Percentiles rank a stretch among this genome's conserved stretches.
These are phyloP conservation scores for Microvelia longipes DNA, from an alignment of 1,140 invertebrate genomes.

Conservation along the genomic window DNA sequence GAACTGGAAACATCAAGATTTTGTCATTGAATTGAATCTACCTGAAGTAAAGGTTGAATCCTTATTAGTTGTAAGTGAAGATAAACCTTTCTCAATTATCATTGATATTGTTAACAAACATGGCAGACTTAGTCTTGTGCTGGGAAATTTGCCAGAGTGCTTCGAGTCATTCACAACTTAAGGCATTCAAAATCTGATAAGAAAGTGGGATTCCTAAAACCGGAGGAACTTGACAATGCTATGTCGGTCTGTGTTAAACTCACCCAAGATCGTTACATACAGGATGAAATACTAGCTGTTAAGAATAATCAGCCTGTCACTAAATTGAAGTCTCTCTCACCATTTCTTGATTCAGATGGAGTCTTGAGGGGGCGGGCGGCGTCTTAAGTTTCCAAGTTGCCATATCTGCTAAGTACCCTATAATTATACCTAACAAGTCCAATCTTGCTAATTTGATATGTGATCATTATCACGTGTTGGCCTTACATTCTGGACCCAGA, in stretches of 20 bases:
- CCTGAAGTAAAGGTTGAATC: not conserved
- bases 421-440: not conserved
- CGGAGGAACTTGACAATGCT: not conserved
- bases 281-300: not conserved
- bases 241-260: not conserved
- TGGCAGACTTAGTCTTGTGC: not conserved
- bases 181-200: not conserved
- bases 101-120: not conserved
- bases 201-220: not conserved
- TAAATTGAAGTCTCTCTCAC: not conserved
- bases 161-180: not conserved
- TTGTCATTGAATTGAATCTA: not conserved
- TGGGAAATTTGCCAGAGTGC: not conserved
- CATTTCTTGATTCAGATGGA: not conserved
- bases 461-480: not conserved
- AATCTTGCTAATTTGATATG: not conserved
- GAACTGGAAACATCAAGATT: not conserved
- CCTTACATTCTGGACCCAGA: not conserved
- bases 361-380: not conserved
- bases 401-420: not conserved
- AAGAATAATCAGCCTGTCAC: not conserved
- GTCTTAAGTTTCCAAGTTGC: not conserved
- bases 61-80: not conserved
- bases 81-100: not conserved
- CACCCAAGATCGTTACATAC: not conserved